A percentile compares a stretch with the other conserved stretches of the same genome.
phyloP scores from a whole-genome alignment of 1,140 invertebrate species.

The Bombus impatiens region DNA sequence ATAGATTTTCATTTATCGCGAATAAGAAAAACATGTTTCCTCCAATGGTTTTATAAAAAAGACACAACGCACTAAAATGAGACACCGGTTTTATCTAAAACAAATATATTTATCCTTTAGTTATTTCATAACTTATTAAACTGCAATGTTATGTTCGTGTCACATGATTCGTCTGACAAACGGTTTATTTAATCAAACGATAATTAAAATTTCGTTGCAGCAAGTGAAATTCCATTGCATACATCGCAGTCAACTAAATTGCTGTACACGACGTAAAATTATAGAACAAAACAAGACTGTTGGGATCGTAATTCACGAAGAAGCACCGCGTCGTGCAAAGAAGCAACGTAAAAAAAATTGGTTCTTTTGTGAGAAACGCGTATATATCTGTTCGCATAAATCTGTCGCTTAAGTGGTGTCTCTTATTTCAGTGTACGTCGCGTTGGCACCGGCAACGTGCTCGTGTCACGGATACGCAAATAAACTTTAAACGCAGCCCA shows the following conservation, averaged over 20 bases:
- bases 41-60: no score
- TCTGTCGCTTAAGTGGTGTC: constrained; percentile 53
- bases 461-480: constrained; percentile 47
- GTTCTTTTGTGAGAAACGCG: constrained; percentile 48
- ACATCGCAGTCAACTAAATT: background rate
- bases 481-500: constrained; percentile 31
- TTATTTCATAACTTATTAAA: no score
- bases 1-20: no score
- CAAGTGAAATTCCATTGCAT: no score
- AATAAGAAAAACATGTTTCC: no score
- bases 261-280: constrained; percentile 9
- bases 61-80: no score
- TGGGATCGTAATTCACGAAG: constrained; percentile 37
- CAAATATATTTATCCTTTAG: no score
- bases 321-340: constrained; percentile 24
- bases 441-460: constrained; percentile 2
- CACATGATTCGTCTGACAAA: no score
- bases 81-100: no score
- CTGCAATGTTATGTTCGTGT: no score
- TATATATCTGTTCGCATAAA: constrained; percentile 54
- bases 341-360: constrained; percentile 15
- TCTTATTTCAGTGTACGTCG: constrained; percentile 47
- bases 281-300: constrained; percentile 24
- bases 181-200: background rate
- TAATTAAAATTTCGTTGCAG: background rate